Evolutionary conservation across 1,140 invertebrate genomes (phyloP), one percentile per base, ranked within the genome.

Genomic region (Drosophila subobscura): DNA sequence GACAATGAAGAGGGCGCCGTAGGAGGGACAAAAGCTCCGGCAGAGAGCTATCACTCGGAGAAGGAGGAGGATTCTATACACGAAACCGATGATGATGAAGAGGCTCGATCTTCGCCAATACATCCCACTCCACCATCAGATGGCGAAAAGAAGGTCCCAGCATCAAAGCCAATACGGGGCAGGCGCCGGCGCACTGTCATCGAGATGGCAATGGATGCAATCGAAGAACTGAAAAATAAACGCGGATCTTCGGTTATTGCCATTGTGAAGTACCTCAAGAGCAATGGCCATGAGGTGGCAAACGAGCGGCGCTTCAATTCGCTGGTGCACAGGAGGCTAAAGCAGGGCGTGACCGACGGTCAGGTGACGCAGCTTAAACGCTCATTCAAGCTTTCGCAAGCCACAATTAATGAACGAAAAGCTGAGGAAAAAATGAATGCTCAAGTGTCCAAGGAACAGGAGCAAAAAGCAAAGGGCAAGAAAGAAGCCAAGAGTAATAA

Each of bases 51-150:
- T 1, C 33, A 3, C 33, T 12, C 7, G 3, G 10, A 12, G 33
- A 4, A 37, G 33, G 33, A 37, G 33, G 33, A 37, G 3, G 8
- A 33, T 10, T 33, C 29, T 37, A 29, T 29, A 12, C 4, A 27
- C 5, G 5, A 27, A 27, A 12, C 33, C 33, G 33, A 37, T 20
- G 16, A 20, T 20, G 1, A 20, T 1, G 33, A 4, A 8, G 20
- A 47, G 3, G 12, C 1, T n/a, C 8, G 16, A n/a, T 12, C 5
- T 0, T 12, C 1, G n/a, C 53, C 54, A 45, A 64, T 46, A 3
- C 77, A 59, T 64, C 79, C 78, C 1, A 81, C 77, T 7, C 78
- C 78, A 0, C 77, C 77, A 2, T 78, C 77, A 5, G 77, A 77
- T 33, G 49, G 25, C 4, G 54, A 22, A 10, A n/a, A 10, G 1